Conservation (phyloP, 2,888 invertebrate species). For the Nysson spinosus region DNA sequence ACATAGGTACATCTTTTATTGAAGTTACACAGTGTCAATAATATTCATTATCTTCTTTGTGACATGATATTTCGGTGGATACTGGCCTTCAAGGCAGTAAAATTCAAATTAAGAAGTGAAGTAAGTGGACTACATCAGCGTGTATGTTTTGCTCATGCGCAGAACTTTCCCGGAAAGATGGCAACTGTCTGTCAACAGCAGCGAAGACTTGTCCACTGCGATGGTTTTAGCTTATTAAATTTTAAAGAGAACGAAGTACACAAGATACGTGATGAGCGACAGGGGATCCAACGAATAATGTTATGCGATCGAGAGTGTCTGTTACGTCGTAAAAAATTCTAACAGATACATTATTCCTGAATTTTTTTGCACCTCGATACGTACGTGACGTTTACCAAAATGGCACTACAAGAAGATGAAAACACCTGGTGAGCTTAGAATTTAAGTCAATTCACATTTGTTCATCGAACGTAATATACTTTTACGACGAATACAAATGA, state of each 20-base stretch:
- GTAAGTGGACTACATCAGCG: constrained; percentile 39
- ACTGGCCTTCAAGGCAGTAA: too few species aligned
- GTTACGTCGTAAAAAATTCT: constrained; percentile 22
- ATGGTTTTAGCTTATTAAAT: constrained; percentile 35
- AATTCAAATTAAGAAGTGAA: too few species aligned
- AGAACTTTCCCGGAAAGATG: constrained; percentile 55
- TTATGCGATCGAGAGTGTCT: constrained; percentile 20
- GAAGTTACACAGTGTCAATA: too few species aligned
- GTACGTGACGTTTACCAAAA: constrained; percentile 72
- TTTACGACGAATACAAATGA: too few species aligned
- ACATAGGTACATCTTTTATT: too few species aligned
- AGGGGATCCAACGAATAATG: constrained; percentile 37
- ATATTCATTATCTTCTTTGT: too few species aligned
- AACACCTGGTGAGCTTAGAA: constrained; percentile 80
- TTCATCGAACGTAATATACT: not conserved
- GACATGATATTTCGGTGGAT: too few species aligned
- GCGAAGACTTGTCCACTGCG: constrained; percentile 38
- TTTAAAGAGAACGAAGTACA: constrained; percentile 16
- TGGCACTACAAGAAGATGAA: constrained; percentile 82
- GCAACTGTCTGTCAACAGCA: constrained; percentile 60
- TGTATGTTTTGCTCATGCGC: constrained; percentile 26
- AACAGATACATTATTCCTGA: constrained; percentile 25
- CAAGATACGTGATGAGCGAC: constrained; percentile 24
- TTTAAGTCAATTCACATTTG: not conserved
- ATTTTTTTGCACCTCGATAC: constrained; percentile 18